Conservation (phyloP, 2,797 vertebrate genomes). For the Meriones psammophilus region DNA sequence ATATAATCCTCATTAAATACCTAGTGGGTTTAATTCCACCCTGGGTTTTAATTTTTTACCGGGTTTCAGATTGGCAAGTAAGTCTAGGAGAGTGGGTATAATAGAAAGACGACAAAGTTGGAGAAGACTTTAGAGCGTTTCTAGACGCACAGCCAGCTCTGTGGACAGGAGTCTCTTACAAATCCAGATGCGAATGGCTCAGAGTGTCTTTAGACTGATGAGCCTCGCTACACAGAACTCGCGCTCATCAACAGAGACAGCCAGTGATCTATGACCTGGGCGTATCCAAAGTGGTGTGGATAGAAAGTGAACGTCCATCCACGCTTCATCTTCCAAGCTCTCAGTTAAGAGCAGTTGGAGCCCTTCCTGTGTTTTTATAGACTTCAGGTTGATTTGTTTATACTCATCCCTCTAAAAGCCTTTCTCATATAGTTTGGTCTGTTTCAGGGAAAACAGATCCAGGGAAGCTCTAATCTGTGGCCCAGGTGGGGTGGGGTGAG, state of each 20-base stretch:
- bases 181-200: slow-evolving; percentile 12
- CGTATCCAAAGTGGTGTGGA: background rate
- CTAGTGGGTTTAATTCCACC: slow-evolving; percentile 64
- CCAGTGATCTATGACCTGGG: background rate
- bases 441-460: background rate
- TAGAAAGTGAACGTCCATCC: background rate
- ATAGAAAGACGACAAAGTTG: slow-evolving; percentile 37
- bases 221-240: background rate
- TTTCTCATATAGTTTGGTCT: slow-evolving; percentile 23
- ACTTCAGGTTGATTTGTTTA: slow-evolving; percentile 30
- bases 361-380: slow-evolving; percentile 16
- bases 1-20: slow-evolving; percentile 56
- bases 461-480: background rate
- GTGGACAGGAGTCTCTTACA: background rate
- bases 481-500: background rate
- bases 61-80: slow-evolving; percentile 28
- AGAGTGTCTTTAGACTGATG: slow-evolving; percentile 1
- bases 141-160: background rate
- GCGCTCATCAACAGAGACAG: background rate
- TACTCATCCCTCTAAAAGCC: background rate
- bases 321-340: background rate
- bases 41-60: slow-evolving; percentile 35
- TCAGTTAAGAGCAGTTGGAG: background rate
- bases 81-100: slow-evolving; percentile 40
- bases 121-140: slow-evolving; percentile 38